Percentiles rank a stretch among this genome's conserved stretches.
These are phyloP conservation scores for Adrianichthys oophorus DNA, from an alignment of 2,797 vertebrate genomes.

Conservation along the genomic window DNA sequence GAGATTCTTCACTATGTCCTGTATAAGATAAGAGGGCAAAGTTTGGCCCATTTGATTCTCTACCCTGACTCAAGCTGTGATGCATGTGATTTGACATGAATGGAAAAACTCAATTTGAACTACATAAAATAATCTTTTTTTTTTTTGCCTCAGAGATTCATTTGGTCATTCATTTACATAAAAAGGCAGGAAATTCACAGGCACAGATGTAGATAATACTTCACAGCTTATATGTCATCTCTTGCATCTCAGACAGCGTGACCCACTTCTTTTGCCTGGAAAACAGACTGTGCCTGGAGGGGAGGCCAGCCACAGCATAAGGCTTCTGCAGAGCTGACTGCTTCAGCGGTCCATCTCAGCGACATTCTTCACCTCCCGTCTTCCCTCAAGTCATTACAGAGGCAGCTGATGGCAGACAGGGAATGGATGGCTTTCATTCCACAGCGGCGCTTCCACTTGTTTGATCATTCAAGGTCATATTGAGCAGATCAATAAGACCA, in stretches of 20 bases:
- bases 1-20: no score
- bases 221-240: slow-evolving; percentile 25
- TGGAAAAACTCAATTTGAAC: no score
- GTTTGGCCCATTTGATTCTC: no score
- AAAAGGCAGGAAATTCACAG: no score
- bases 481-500: slow-evolving; percentile 63
- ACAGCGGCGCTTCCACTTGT: slow-evolving; percentile 54
- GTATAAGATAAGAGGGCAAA: no score
- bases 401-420: slow-evolving; percentile 40
- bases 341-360: slow-evolving; percentile 56
- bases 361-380: slow-evolving; percentile 39
- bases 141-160: slow-evolving; percentile 38
- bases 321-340: slow-evolving; percentile 69
- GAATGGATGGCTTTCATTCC: slow-evolving; percentile 70
- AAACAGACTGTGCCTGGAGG: slow-evolving; percentile 68
- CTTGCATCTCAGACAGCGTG: slow-evolving; percentile 56
- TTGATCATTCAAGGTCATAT: slow-evolving; percentile 73
- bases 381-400: slow-evolving; percentile 70
- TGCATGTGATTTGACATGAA: no score
- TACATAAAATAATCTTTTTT: slow-evolving; percentile 4
- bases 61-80: no score
- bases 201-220: slow-evolving; percentile 3
- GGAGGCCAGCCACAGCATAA: slow-evolving; percentile 55
- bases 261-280: slow-evolving; percentile 61
- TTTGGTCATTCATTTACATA: slow-evolving; percentile 54